Base-by-base conservation (phyloP, 2,888 invertebrate genomes). In the Xylophagus ater region DNA sequence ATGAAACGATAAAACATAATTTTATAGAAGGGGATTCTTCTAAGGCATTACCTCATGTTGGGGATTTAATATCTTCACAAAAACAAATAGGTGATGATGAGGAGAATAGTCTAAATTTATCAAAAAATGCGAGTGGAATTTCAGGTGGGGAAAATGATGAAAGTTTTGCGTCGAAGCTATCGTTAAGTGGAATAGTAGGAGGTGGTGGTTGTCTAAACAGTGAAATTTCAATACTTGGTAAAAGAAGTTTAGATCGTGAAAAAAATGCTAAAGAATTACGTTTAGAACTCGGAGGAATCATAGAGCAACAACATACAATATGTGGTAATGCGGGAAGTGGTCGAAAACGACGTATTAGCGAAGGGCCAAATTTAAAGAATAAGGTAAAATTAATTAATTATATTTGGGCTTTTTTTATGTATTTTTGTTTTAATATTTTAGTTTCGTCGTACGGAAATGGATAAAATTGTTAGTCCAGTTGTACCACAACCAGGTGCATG, bases 381-480 rank as follows among this genome's bases (percentile, higher is more conserved):
- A 64, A 65, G 57, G 64, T 65, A 48, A 53, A 53, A 44, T 30
- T 29, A 14, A 17, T 13, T 56, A 74, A 74, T 48, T 69, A 72
- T 51, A 68, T 65, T 8, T 71, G 73, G 51, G 67, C 67, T 45
- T 52, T 55, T 8, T 69, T 69, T 49, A 23, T n/a, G 35, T n/a
- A 4, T n/a, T n/a, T n/a, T n/a, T n/a, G n/a, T n/a, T n/a, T n/a
- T n/a, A n/a, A n/a, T 23, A 26, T 37, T 31, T 33, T 73, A 76
- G 56, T 62, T 78, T 47, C 72, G 81, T 34, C 75, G 83, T 36
- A 68, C 79, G 60, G 81, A 82, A 0, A 74, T 85, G 66, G 89
- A 89, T 60, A 88, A 87, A 65, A 90, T 90, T 50, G 90, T 90
- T 10, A 89, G 88, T 56, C 90, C 89, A 1, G 90, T 89, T 23